These are phyloP conservation scores for Heterochromis multidens DNA, from an alignment of 2,113 vertebrate species.

Conservation along the genomic window DNA sequence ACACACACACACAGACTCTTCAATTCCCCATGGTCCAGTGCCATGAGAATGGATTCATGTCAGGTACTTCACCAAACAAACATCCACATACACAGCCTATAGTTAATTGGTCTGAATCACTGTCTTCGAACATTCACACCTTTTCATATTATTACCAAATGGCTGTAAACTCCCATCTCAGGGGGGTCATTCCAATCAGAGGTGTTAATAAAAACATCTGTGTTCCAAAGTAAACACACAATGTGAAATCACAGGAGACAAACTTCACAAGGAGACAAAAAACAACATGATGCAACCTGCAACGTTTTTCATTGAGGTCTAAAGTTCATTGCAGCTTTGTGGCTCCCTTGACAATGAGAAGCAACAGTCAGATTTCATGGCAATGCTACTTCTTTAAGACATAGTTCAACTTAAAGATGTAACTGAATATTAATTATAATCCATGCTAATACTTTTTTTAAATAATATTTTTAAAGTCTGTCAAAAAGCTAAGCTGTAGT, in stretches of 20 bases:
- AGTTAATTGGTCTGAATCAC: not conserved
- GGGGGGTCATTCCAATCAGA: slow-evolving; percentile 2
- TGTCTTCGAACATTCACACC: slow-evolving; percentile 19
- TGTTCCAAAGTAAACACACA: not conserved
- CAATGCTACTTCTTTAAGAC: no score
- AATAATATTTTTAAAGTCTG: not conserved
- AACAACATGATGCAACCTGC: not conserved
- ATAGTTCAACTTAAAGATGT: not conserved
- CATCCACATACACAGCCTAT: not conserved
- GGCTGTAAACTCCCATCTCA: not conserved
- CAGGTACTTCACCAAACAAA: not conserved
- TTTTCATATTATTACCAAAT: not conserved
- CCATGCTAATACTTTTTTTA: not conserved
- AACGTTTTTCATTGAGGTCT: not conserved
- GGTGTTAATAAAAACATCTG: slow-evolving; percentile 25
- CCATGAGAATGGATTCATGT: not conserved
- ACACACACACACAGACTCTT: no score
- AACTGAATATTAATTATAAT: not conserved
- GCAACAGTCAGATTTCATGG: not conserved
- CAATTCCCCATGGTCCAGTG: no score
- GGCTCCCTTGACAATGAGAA: not conserved
- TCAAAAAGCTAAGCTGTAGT: not conserved
- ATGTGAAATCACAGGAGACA: not conserved
- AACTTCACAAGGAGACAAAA: not conserved
- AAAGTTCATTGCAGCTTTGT: not conserved